Evolutionary conservation across 1,140 invertebrate genomes (phyloP).

Genomic region (Bombus confusus): DNA sequence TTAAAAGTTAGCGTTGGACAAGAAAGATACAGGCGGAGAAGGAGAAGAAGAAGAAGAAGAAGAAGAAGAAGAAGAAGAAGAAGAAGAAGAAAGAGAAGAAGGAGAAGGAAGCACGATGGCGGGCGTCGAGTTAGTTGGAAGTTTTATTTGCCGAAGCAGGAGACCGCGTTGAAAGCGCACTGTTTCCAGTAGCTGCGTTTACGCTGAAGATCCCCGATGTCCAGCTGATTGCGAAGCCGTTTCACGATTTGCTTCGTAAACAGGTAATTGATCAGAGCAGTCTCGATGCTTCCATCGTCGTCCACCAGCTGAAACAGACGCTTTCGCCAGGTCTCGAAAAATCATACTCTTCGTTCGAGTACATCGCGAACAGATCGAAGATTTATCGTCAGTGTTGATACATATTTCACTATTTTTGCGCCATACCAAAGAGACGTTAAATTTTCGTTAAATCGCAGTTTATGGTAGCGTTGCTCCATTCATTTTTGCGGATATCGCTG

Average conservation of each 20-base stretch:
- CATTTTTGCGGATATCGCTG: too few species aligned
- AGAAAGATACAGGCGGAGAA: neutral
- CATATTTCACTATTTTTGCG: too few species aligned
- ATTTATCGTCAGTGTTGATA: too few species aligned
- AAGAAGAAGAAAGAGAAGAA: neutral
- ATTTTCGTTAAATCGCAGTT: too few species aligned
- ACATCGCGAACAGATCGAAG: too few species aligned
- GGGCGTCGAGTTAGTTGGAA: neutral
- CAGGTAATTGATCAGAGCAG: slow-evolving; percentile 84
- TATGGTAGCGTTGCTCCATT: too few species aligned
- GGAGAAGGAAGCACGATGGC: neutral
- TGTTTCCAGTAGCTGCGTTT: slow-evolving; percentile 87
- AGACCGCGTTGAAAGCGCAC: slow-evolving; percentile 86
- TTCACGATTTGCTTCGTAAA: slow-evolving; percentile 84
- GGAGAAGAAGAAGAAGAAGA: too few species aligned
- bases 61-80: too few species aligned
- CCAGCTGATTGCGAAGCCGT: slow-evolving; percentile 81
- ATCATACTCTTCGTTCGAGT: too few species aligned
- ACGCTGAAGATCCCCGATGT: slow-evolving; percentile 83
- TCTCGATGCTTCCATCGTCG: slow-evolving; percentile 83
- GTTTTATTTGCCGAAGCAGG: slow-evolving; percentile 84
- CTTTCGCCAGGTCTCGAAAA: neutral
- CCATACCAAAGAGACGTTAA: too few species aligned
- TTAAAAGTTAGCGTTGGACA: neutral
- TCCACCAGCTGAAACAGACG: slow-evolving; percentile 75